Base-by-base conservation (phyloP, 2,888 invertebrate genomes). In the Cantharis flavilabris region DNA sequence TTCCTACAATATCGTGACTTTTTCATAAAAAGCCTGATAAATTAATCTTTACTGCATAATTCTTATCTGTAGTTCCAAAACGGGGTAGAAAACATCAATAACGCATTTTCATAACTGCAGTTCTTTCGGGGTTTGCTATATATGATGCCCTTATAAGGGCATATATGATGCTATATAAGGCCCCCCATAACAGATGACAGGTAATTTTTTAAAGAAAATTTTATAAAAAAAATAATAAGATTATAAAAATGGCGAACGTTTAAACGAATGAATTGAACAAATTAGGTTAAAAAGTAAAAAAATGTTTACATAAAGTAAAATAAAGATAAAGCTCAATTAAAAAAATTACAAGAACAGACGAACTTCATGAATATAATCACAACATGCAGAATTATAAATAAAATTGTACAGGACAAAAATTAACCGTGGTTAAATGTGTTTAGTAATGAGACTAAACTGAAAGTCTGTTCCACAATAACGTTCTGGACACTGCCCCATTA, bases 391-490 rank as follows among this genome's bases (percentile, higher is more conserved):
- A 84, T 84, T 85, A 86, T 87, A 87, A 87, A 87, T 86, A 87
- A 87, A 87, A 87, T 87, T 86, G 85, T 83, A 84, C 84, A 85
- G 85, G 87, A 86, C 87, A 87, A 87, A 87, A 87, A 87, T 87
- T 87, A 86, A 86, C 86, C 86, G 83, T 85, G 84, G 85, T 84
- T 85, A 85, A 86, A 85, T 85, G 86, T 83, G 84, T 84, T 84
- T 82, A 85, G 85, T 86, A 87, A 87, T 85, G 86, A 86, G 85
- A 86, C 85, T 85, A 86, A 86, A 86, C 86, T 85, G 85, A 83
- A 86, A 86, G 85, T 85, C 85, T 85, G 84, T 81, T 83, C 81
- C 80, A 83, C 85, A 85, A 85, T 84, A 79, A 78, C 77, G 73
- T 79, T 81, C 82, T 81, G 85, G 85, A 85, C 85, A 83, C 80